Evolutionary conservation across 1,140 invertebrate genomes (phyloP).

Genomic region (Bombus sibiricus): DNA sequence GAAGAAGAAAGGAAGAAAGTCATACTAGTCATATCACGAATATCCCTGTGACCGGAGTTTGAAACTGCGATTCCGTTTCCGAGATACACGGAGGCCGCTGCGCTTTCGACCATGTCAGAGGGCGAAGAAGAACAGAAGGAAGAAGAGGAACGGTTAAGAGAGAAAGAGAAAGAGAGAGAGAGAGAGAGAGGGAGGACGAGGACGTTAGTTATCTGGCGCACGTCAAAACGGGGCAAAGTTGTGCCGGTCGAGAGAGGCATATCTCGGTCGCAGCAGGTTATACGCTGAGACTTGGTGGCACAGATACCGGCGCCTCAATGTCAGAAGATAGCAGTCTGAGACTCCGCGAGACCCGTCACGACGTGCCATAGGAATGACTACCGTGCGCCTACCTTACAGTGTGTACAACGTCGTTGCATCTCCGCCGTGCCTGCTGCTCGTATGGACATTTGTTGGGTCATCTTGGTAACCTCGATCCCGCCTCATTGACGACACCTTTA

Average conservation of each 20-base stretch:
- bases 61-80: neutral
- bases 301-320: conserved; percentile 78
- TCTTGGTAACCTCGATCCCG: conserved; percentile 39
- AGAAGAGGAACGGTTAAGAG: conserved; percentile 36
- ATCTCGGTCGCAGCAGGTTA: conserved; percentile 77
- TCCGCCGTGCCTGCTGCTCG: neutral
- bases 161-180: neutral
- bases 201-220: conserved; percentile 74
- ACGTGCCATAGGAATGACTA: conserved; percentile 47
- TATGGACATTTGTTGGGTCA: conserved; percentile 51
- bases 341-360: conserved; percentile 58
- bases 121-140: conserved; percentile 20
- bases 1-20: no score
- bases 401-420: conserved; percentile 18
- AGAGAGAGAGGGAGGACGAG: conserved; percentile 50
- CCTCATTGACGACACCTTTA: neutral
- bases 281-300: conserved; percentile 73
- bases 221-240: conserved; percentile 80
- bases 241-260: conserved; percentile 67
- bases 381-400: conserved; percentile 37
- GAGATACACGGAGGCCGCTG: neutral
- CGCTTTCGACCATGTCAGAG: conserved; percentile 45
- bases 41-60: neutral
- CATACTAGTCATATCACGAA: neutral
- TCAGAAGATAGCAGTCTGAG: conserved; percentile 74